Conservation (phyloP, 2,113 vertebrate genomes). For the Tachysurus vachellii region DNA sequence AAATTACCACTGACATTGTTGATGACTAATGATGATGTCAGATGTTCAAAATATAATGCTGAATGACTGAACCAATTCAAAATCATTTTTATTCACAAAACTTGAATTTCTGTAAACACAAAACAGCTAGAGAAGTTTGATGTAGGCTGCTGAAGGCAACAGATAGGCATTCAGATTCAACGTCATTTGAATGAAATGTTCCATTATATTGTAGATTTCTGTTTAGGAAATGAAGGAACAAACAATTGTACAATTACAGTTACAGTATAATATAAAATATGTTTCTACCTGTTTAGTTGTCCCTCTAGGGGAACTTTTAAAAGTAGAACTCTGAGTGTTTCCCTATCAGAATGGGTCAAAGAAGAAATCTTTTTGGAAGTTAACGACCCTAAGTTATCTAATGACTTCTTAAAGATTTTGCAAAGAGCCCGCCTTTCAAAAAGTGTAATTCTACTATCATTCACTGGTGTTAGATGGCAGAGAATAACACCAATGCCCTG, state of each 20-base stretch:
- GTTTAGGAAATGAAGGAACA: neutral
- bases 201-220: neutral
- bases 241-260: neutral
- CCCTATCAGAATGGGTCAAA: neutral
- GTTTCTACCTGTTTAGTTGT: neutral
- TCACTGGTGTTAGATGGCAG: slow-evolving; percentile 40
- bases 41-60: slow-evolving; percentile 27
- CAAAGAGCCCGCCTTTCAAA: neutral
- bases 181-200: neutral
- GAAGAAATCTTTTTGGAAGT: neutral
- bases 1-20: slow-evolving; percentile 45
- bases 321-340: neutral
- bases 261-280: neutral
- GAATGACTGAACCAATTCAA: slow-evolving; percentile 22
- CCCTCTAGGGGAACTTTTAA: neutral
- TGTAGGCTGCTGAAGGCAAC: neutral
- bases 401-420: slow-evolving; percentile 1
- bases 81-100: neutral
- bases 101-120: neutral
- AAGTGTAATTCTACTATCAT: slow-evolving; percentile 33
- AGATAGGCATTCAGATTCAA: neutral
- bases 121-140: neutral
- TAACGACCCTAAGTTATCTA: neutral
- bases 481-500: slow-evolving; percentile 44
- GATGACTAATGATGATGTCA: slow-evolving; percentile 43